Evolutionary conservation across 2,113 vertebrate genomes (phyloP).

Genomic region (Tragelaphus scriptus): DNA sequence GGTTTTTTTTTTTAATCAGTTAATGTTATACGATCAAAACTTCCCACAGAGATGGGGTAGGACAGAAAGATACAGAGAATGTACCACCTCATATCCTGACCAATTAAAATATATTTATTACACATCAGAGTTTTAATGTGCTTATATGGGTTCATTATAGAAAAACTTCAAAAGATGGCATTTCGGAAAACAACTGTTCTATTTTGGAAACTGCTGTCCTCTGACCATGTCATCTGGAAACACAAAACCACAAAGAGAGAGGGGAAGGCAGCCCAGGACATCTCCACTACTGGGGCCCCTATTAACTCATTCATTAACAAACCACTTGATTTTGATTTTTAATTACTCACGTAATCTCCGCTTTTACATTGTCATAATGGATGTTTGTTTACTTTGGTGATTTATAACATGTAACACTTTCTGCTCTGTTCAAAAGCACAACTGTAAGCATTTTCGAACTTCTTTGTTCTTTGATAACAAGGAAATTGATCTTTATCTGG

Average conservation of each 20-base stretch:
- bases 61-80: constrained; percentile 67
- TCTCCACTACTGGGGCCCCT: constrained; percentile 42
- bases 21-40: constrained; percentile 67
- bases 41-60: constrained; percentile 72
- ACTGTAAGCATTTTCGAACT: constrained; percentile 67
- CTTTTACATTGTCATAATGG: constrained; percentile 71
- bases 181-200: background rate
- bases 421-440: constrained; percentile 61
- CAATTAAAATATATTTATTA: constrained; percentile 51
- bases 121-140: background rate
- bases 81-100: background rate
- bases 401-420: constrained; percentile 69
- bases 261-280: background rate
- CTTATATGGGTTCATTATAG: background rate
- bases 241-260: background rate
- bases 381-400: constrained; percentile 75
- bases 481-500: constrained; percentile 76
- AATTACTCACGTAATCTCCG: constrained; percentile 70
- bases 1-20: constrained; percentile 68
- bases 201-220: background rate
- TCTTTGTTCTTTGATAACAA: constrained; percentile 76
- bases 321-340: constrained; percentile 68
- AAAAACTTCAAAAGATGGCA: background rate
- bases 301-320: constrained; percentile 58
- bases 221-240: background rate